Evolutionary conservation across 37 sponge, comb jelly and placozoan genomes (phyloP).

Genomic region (Aphrocallistes beatrix): DNA sequence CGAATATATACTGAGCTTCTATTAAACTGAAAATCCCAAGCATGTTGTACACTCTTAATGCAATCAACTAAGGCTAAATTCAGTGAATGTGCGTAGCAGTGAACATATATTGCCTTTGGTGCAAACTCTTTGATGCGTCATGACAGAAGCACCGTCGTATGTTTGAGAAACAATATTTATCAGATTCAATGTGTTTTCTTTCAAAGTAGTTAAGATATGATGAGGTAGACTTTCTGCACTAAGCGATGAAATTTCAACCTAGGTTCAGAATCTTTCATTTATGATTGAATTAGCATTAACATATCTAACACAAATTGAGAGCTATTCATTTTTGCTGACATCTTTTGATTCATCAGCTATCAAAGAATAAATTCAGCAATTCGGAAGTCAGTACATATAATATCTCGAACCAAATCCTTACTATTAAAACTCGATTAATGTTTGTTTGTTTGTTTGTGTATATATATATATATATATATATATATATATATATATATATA

Average conservation of each 20-base stretch:
- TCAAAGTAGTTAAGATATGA: conserved; percentile 2
- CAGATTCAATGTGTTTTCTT: conserved; percentile 21
- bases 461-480: too few relatives aligned
- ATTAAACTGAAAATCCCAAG: conserved; percentile 36
- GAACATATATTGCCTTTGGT: conserved; percentile 41
- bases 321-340: conserved; percentile 41
- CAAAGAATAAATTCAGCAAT: not conserved
- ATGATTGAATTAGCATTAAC: not conserved
- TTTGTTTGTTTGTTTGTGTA: too few relatives aligned
- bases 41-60: conserved; percentile 28
- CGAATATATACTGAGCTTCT: conserved; percentile 29
- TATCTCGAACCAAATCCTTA: not conserved
- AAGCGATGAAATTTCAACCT: not conserved
- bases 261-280: not conserved
- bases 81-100: conserved; percentile 45
- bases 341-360: conserved; percentile 56
- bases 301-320: conserved; percentile 28
- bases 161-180: not conserved
- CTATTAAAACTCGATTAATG: too few relatives aligned
- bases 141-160: not conserved
- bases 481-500: too few relatives aligned
- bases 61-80: conserved; percentile 48
- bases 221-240: not conserved
- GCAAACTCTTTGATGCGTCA: conserved; percentile 29
- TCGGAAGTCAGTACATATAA: not conserved